Evolutionary conservation across 2,113 vertebrate species (phyloP).

Genomic region (Burhinus oedicnemus): DNA sequence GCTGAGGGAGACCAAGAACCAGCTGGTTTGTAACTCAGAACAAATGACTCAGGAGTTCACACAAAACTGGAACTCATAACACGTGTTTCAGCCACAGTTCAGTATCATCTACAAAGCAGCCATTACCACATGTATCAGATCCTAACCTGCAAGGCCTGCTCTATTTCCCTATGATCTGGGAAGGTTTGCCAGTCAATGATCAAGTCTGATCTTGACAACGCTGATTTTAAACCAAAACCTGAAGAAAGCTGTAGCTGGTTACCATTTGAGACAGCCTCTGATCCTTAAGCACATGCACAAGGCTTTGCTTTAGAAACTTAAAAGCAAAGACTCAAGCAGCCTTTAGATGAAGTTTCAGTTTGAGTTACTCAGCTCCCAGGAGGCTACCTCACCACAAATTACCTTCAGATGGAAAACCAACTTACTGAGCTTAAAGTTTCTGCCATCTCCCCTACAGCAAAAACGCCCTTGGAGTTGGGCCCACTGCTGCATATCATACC

Average conservation of each 20-base stretch:
- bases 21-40: not conserved
- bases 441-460: not conserved
- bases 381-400: not conserved
- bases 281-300: not conserved
- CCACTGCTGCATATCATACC: not conserved
- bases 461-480: not conserved
- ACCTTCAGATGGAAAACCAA: not conserved
- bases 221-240: not conserved
- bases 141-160: not conserved
- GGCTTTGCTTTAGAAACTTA: not conserved
- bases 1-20: not conserved
- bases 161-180: not conserved
- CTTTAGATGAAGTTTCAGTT: not conserved
- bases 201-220: not conserved
- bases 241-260: not conserved
- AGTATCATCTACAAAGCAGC: not conserved
- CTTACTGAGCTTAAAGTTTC: not conserved
- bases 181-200: not conserved
- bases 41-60: not conserved
- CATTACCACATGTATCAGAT: accelerated
- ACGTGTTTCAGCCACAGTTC: too few relatives aligned
- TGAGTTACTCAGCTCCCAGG: not conserved
- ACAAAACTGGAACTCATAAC: not conserved
- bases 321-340: not conserved
- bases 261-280: not conserved